Conservation (phyloP, 2,113 vertebrate species). For the Psephotus haematonotus region DNA sequence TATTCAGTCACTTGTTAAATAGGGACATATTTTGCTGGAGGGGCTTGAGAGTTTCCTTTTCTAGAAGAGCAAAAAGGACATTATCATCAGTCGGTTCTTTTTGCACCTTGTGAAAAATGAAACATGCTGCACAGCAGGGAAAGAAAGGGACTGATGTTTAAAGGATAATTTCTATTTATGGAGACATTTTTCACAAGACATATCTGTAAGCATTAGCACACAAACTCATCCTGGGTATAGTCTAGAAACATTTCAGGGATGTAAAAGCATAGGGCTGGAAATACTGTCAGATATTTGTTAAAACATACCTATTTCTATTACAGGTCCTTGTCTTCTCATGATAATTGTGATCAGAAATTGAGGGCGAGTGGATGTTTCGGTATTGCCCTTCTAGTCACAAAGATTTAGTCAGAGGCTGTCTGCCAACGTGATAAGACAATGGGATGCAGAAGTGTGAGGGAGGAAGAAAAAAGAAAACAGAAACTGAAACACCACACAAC, state of each 20-base stretch:
- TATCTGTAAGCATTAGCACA: constrained; percentile 16
- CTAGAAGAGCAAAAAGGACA: constrained; percentile 20
- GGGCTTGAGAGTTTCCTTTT: neutral
- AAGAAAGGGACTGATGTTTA: neutral
- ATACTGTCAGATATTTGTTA: neutral
- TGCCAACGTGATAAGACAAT: neutral
- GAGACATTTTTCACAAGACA: neutral
- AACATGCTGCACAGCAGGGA: neutral
- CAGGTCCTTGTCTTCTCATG: neutral
- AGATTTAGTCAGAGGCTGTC: neutral
- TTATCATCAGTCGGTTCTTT: constrained; percentile 23
- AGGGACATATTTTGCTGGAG: constrained; percentile 36
- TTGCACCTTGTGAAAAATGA: constrained; percentile 24
- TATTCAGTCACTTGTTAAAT: neutral
- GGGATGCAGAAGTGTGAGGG: neutral
- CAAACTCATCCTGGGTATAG: neutral
- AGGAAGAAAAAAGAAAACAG: neutral
- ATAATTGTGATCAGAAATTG: neutral
- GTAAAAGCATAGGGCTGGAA: neutral
- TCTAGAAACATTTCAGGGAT: neutral
- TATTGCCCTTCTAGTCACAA: neutral
- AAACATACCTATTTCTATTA: neutral
- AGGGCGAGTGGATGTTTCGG: neutral
- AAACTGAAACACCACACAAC: neutral
- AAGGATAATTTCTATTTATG: constrained; percentile 19